These are phyloP conservation scores for Eublepharis macularius DNA, from an alignment of 2,113 vertebrate species.

Conservation along the genomic window DNA sequence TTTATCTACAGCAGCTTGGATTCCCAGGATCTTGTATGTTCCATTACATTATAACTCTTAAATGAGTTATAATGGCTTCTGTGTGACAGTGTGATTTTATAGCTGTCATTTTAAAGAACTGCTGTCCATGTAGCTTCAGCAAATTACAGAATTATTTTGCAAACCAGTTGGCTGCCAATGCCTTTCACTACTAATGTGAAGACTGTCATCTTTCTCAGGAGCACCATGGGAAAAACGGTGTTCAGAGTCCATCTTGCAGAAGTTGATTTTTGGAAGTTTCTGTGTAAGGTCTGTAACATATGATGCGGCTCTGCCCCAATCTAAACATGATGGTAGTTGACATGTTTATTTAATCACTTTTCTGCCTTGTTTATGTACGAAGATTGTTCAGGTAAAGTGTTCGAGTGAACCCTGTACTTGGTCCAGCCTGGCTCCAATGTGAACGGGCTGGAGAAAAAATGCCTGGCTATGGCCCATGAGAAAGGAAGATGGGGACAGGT, in stretches of 20 bases:
- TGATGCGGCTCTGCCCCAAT: not conserved
- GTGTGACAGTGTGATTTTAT: not conserved
- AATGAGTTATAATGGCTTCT: not conserved
- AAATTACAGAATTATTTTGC: not conserved
- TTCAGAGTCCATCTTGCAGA: not conserved
- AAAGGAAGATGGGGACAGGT: not conserved
- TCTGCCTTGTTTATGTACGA: no score
- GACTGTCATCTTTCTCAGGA: not conserved
- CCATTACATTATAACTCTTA: not conserved
- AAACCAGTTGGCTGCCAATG: not conserved
- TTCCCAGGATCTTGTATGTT: no score
- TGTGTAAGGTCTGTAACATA: not conserved
- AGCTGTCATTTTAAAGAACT: not conserved
- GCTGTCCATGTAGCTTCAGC: not conserved
- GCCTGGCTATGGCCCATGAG: no score
- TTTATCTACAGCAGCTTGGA: not conserved
- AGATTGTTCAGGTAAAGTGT: no score
- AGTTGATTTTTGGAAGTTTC: not conserved
- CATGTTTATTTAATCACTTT: not conserved
- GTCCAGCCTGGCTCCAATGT: not conserved
- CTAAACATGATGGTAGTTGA: not conserved
- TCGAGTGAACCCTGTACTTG: no score
- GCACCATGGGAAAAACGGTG: not conserved
- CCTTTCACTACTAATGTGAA: not conserved
- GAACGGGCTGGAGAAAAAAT: not conserved